phyloP scores from a whole-genome alignment of 2,888 invertebrate genomes.

The Ochlodes sylvanus region DNA sequence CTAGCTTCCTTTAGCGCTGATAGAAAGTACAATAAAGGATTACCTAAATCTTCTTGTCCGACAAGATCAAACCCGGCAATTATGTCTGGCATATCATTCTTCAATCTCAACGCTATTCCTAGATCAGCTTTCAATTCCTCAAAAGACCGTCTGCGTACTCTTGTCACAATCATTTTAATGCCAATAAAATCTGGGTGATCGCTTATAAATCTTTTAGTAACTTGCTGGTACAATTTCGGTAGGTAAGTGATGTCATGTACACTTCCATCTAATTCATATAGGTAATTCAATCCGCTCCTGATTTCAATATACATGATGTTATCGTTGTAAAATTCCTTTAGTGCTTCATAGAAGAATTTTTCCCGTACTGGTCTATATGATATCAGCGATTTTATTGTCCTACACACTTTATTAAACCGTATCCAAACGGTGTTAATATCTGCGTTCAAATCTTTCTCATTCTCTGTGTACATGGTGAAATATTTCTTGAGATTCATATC shows the following conservation, averaged over 20 bases:
- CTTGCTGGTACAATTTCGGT: conserved; percentile 81
- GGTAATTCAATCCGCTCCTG: conserved; percentile 82
- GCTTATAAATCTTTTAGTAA: conserved; percentile 83
- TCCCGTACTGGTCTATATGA: conserved; percentile 86
- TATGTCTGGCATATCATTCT: conserved; percentile 86
- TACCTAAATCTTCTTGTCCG: conserved; percentile 91
- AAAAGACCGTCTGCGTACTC: conserved; percentile 53
- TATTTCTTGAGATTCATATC: conserved; percentile 80
- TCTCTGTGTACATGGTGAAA: conserved; percentile 81
- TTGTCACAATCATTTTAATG: conserved; percentile 86
- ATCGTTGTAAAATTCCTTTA: conserved; percentile 87
- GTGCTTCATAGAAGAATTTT: conserved; percentile 86
- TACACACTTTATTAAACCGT: conserved; percentile 83
- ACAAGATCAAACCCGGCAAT: conserved; percentile 93
- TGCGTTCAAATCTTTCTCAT: conserved; percentile 62
- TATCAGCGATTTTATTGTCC: conserved; percentile 80
- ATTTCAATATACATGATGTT: conserved; percentile 90
- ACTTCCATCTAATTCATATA: conserved; percentile 88
- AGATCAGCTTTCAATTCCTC: conserved; percentile 74
- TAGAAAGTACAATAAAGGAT: conserved; percentile 85
- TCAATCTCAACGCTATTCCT: conserved; percentile 59
- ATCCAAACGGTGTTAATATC: conserved; percentile 86
- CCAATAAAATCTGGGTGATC: conserved; percentile 88
- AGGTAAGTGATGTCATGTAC: conserved; percentile 79
- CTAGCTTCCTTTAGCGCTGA: conserved; percentile 80